These are phyloP conservation scores for Eristalis intricaria DNA, from an alignment of 2,888 invertebrate genomes.

Conservation along the genomic window DNA sequence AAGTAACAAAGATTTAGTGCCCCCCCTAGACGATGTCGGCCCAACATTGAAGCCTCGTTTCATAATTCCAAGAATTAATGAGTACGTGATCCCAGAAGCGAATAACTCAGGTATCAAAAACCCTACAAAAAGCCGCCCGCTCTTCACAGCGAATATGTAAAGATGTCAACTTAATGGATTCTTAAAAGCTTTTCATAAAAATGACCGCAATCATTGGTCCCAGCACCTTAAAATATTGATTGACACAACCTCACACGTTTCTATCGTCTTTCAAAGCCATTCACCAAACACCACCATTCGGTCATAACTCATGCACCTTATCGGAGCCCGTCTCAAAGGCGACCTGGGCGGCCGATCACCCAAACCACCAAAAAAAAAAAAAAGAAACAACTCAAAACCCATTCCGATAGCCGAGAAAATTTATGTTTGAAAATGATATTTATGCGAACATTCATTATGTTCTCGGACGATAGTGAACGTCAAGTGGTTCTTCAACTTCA, in stretches of 20 bases:
- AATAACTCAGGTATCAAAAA: too few species aligned
- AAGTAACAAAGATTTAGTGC: too few species aligned
- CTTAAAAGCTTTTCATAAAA: neutral
- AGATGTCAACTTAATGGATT: neutral
- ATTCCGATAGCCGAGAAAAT: neutral
- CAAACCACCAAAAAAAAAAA: too few species aligned
- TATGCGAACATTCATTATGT: slow-evolving; percentile 13
- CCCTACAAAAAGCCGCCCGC: too few species aligned
- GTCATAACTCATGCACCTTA: neutral
- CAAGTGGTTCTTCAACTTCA: neutral
- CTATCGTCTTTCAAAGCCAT: too few species aligned
- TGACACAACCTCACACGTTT: neutral
- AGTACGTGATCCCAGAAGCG: too few species aligned
- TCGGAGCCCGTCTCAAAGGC: neutral
- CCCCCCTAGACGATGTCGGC: too few species aligned
- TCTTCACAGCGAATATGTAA: neutral
- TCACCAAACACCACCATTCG: neutral
- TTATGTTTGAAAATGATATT: slow-evolving; percentile 11
- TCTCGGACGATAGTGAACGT: neutral
- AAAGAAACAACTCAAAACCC: neutral
- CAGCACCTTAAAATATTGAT: neutral
- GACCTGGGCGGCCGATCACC: neutral
- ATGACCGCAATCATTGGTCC: neutral
- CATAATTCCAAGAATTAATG: too few species aligned
- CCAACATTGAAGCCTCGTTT: too few species aligned